Conservation (phyloP, 1,140 invertebrate species). For the Anthonomus grandis region DNA sequence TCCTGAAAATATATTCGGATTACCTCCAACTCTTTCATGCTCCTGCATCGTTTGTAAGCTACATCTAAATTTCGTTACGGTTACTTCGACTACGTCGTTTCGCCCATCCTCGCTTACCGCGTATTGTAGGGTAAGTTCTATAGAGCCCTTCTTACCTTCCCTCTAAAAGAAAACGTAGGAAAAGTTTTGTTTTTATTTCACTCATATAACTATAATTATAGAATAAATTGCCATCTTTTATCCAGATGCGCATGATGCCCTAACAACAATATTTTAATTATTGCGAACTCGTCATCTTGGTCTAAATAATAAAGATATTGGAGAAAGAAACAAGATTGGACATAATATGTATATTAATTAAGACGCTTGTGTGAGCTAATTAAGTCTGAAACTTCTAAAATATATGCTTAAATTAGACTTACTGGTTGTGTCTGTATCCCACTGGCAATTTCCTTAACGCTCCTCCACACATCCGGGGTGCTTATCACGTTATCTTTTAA, state of each 20-base stretch:
- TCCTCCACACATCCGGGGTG: slow-evolving; percentile 74
- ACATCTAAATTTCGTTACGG: slow-evolving; percentile 59
- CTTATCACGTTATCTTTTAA: slow-evolving; percentile 58
- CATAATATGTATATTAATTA: no score
- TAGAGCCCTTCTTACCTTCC: slow-evolving; percentile 64
- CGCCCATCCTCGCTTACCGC: slow-evolving; percentile 57
- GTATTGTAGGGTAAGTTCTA: slow-evolving; percentile 62
- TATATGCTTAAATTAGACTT: slow-evolving; percentile 46
- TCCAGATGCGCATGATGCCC: no score
- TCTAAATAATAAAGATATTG: no score
- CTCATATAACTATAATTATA: neutral
- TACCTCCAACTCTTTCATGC: slow-evolving; percentile 63
- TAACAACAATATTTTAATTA: no score
- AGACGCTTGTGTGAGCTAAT: no score
- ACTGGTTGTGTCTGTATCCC: slow-evolving; percentile 58
- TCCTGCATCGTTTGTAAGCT: slow-evolving; percentile 67
- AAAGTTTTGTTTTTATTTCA: neutral
- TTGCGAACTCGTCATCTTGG: no score
- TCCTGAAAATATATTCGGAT: neutral
- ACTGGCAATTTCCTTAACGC: slow-evolving; percentile 66
- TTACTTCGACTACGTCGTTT: slow-evolving; percentile 61
- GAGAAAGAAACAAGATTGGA: no score
- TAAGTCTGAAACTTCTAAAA: no score
- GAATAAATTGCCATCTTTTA: slow-evolving; percentile 1
- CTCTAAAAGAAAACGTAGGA: slow-evolving; percentile 52